phyloP scores from a whole-genome alignment of 2,797 vertebrate genomes.

The Sarcoramphus papa region DNA sequence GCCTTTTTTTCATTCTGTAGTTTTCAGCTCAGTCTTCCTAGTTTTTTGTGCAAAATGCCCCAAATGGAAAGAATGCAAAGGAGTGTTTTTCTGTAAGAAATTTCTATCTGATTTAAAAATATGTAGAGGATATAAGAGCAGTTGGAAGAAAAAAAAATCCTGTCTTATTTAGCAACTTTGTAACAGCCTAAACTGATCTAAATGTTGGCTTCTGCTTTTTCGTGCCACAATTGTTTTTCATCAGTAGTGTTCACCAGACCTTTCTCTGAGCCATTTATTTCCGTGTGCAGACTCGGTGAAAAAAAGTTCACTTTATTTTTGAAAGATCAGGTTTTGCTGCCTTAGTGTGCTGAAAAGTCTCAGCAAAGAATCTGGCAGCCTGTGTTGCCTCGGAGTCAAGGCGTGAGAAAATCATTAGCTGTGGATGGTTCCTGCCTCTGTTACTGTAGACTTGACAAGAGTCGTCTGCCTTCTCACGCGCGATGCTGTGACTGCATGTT shows the following conservation, averaged over 20 bases:
- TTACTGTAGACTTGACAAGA: not conserved
- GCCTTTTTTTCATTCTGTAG: not conserved
- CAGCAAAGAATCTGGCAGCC: not conserved
- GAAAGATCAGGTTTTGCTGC: not conserved
- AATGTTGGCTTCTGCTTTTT: not conserved
- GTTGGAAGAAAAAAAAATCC: not conserved
- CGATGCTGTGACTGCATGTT: not conserved
- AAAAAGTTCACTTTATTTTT: not conserved
- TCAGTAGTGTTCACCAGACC: not conserved
- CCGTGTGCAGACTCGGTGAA: not conserved
- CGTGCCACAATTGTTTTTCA: not conserved
- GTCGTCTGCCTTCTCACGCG: accelerated
- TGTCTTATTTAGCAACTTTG: not conserved
- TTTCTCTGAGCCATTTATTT: not conserved
- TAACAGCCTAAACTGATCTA: not conserved
- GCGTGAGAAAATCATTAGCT: accelerated
- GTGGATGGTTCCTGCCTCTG: not conserved
- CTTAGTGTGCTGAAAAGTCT: not conserved
- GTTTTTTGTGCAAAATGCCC: not conserved
- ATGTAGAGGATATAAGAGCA: not conserved
- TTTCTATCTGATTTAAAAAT: not conserved
- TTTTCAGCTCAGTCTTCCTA: not conserved
- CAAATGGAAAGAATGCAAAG: accelerated
- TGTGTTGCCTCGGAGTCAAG: not conserved
- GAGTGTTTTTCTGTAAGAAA: not conserved